phyloP scores from a whole-genome alignment of 1,140 invertebrate species.

The Drosophila biarmipes region DNA sequence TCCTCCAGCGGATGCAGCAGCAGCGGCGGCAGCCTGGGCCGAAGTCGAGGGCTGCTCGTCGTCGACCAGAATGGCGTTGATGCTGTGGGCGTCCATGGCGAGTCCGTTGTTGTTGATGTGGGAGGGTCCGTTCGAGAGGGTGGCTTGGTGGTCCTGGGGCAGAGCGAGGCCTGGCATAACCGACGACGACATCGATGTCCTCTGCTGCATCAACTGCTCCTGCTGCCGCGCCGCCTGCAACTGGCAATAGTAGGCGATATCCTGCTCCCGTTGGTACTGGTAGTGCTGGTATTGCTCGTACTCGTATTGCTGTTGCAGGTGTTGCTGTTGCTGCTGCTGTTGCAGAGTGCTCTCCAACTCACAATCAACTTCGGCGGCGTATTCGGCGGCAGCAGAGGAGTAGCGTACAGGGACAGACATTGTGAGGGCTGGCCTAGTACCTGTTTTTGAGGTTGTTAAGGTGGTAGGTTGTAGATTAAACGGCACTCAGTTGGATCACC shows the following conservation, averaged over 20 bases:
- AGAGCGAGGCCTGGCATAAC: conserved; percentile 73
- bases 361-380: conserved; percentile 82
- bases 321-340: conserved; percentile 61
- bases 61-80: conserved; percentile 76
- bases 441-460: conserved; percentile 65
- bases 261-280: conserved; percentile 64
- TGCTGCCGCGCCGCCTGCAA: conserved; percentile 72
- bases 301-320: conserved; percentile 65
- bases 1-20: conserved; percentile 16
- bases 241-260: conserved; percentile 71
- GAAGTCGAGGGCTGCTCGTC: conserved; percentile 78
- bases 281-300: conserved; percentile 60
- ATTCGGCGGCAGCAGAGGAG: conserved; percentile 85
- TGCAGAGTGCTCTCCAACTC: conserved; percentile 81
- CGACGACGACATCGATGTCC: conserved; percentile 83
- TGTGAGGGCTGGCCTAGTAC: conserved; percentile 85
- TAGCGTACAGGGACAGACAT: conserved; percentile 85
- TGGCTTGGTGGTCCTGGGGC: conserved; percentile 43
- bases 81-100: conserved; percentile 71
- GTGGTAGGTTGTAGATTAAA: conserved; percentile 22
- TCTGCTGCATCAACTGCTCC: conserved; percentile 83
- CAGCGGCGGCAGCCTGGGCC: conserved; percentile 70
- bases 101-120: conserved; percentile 40
- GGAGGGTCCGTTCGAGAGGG: conserved; percentile 21
- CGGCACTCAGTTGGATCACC: conserved; percentile 18